A percentile compares a stretch with the other conserved stretches of the same genome.
phyloP scores from a whole-genome alignment of 2,113 vertebrate species.

The Scolopax mira region DNA sequence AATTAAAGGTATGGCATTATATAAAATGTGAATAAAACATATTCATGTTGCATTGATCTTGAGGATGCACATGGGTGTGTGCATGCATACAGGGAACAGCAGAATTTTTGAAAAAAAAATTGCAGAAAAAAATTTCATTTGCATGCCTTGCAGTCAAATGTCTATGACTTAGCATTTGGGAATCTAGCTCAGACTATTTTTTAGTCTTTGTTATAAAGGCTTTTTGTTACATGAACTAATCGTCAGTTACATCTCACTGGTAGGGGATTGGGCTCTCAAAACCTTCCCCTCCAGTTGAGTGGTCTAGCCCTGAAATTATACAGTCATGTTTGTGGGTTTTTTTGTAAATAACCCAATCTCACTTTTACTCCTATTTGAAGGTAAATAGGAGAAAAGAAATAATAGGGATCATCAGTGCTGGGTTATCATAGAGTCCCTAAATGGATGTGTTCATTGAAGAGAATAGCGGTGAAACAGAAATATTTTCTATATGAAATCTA shows the following conservation, averaged over 20 bases:
- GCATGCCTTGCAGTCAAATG: background rate
- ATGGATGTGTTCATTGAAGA: fast-evolving
- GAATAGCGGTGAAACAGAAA: background rate
- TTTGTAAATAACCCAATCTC: background rate
- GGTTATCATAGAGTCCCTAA: background rate
- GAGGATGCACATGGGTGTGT: background rate
- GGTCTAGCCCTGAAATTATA: background rate
- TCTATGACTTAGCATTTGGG: background rate
- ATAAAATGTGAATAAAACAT: background rate
- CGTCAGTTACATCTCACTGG: background rate
- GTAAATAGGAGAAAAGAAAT: background rate
- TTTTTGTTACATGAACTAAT: background rate
- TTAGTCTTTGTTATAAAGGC: background rate
- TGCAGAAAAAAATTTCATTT: background rate
- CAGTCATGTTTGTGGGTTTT: background rate
- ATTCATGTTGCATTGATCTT: background rate
- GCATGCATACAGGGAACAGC: background rate
- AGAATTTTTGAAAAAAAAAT: background rate
- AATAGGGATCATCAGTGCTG: background rate
- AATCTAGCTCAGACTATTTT: background rate
- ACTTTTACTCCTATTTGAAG: background rate
- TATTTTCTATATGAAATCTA: background rate
- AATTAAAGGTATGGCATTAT: background rate
- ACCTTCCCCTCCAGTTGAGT: fast-evolving
- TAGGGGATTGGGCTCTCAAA: fast-evolving